Conservation (phyloP, 2,113 vertebrate genomes). For the Anoura caudifer region DNA sequence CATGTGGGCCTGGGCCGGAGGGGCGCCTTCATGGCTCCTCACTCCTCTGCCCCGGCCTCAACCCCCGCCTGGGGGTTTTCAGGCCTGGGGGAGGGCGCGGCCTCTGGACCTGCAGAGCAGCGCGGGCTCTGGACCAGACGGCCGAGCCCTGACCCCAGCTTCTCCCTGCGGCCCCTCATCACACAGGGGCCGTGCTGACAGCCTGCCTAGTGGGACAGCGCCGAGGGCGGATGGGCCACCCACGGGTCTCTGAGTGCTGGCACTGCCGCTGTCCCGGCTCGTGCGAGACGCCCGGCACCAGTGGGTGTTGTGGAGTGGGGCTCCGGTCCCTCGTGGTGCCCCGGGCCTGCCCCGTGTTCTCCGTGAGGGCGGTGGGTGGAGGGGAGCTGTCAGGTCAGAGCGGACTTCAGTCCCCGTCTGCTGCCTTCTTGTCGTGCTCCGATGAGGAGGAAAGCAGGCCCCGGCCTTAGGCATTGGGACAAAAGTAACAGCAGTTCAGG, state of each 20-base stretch:
- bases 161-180: neutral
- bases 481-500: neutral
- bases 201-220: neutral
- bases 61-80: too few species aligned
- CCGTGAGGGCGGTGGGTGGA: neutral
- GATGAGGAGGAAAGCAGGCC: neutral
- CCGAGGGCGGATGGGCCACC: too few species aligned
- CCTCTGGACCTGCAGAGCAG: fast-evolving
- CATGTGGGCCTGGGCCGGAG: neutral
- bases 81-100: fast-evolving
- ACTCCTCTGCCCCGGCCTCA: too few species aligned
- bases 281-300: too few species aligned
- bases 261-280: too few species aligned
- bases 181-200: fast-evolving
- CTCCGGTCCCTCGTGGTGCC: neutral
- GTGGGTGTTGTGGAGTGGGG: neutral
- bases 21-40: neutral
- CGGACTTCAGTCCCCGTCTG: neutral
- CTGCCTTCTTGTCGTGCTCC: neutral
- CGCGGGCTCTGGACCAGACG: neutral
- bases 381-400: neutral
- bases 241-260: too few species aligned
- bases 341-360: neutral
- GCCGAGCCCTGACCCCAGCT: neutral
- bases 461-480: neutral